Conservation (phyloP, 2,888 invertebrate genomes). For the Hedya salicella region DNA sequence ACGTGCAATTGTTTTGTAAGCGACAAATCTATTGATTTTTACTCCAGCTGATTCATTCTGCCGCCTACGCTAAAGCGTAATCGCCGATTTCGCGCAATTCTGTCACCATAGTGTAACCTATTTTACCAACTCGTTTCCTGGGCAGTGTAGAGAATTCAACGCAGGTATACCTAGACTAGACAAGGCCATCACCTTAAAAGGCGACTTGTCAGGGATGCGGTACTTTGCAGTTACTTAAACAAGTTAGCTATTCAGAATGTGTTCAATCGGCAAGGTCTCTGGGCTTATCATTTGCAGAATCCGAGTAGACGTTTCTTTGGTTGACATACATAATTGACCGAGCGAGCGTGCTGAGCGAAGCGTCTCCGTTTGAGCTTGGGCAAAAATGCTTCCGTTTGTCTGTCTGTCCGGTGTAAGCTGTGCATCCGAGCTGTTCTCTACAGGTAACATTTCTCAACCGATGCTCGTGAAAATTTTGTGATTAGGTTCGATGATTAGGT, state of each 20-base stretch:
- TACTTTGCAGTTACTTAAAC: slow-evolving; percentile 34
- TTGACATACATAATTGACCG: neutral
- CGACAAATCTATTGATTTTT: slow-evolving; percentile 76
- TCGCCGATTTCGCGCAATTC: slow-evolving; percentile 66
- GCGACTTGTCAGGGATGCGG: slow-evolving; percentile 46
- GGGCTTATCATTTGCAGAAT: slow-evolving; percentile 2
- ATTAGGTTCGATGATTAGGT: too few species aligned
- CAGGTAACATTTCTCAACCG: too few species aligned
- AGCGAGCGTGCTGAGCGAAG: too few species aligned
- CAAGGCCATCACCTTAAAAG: slow-evolving; percentile 50
- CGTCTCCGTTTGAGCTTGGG: too few species aligned
- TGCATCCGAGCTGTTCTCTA: too few species aligned
- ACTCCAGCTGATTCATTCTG: slow-evolving; percentile 72
- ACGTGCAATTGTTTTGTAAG: slow-evolving; percentile 41
- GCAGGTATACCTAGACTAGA: slow-evolving; percentile 15
- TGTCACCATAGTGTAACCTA: slow-evolving; percentile 45
- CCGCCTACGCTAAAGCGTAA: slow-evolving; percentile 49
- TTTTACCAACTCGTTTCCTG: slow-evolving; percentile 35
- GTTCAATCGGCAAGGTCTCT: slow-evolving; percentile 34
- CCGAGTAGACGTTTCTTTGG: slow-evolving; percentile 4
- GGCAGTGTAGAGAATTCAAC: slow-evolving; percentile 14
- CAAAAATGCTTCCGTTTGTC: too few species aligned
- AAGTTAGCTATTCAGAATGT: slow-evolving; percentile 38
- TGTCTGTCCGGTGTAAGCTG: too few species aligned
- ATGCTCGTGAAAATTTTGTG: too few species aligned